Percentiles rank a stretch among this genome's conserved stretches.
Conservation (phyloP, 1,140 invertebrate species). For the Leptinotarsa defecta region DNA sequence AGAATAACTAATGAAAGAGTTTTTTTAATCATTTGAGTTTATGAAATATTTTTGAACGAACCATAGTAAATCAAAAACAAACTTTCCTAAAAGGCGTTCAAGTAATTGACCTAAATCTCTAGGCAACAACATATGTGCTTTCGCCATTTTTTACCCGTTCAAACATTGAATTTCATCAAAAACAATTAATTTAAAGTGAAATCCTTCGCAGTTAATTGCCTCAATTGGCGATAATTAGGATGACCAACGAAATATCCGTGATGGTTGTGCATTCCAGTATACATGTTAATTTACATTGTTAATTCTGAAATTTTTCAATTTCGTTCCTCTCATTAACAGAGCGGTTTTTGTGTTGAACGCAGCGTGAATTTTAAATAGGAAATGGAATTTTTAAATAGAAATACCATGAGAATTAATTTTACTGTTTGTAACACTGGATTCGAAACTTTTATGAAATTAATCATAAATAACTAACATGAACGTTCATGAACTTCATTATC, state of each 20-base stretch:
- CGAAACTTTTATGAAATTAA: no score
- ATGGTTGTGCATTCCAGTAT: no score
- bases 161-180: background rate
- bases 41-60: no score
- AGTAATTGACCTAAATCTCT: background rate
- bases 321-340: background rate
- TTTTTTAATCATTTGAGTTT: no score
- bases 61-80: background rate
- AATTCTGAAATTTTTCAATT: background rate
- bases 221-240: background rate
- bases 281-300: background rate
- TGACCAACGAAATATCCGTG: background rate
- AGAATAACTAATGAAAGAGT: no score
- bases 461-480: no score
- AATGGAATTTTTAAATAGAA: background rate
- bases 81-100: background rate
- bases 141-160: background rate
- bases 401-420: no score
- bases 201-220: background rate
- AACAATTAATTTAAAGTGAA: constrained; percentile 8
- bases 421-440: no score
- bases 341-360: background rate
- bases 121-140: background rate
- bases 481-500: no score
- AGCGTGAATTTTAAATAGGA: background rate